These are phyloP conservation scores for Phrynosoma blainvillii DNA, from an alignment of 2,113 vertebrate species.

Conservation along the genomic window DNA sequence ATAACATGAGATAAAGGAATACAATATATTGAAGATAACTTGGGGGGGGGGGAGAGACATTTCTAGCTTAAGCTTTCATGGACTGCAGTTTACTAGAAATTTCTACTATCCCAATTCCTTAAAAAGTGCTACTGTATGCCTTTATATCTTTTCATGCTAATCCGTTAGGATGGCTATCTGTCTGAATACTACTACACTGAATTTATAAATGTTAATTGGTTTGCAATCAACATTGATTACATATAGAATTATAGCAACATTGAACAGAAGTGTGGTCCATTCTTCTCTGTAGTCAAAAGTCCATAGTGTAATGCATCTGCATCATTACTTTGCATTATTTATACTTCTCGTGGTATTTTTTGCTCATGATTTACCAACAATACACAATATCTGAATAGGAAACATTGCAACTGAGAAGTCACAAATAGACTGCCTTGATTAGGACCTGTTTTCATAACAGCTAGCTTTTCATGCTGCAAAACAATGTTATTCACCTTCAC, in stretches of 20 bases:
- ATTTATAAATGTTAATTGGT: background rate
- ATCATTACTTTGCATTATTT: background rate
- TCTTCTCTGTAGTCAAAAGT: background rate
- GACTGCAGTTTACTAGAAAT: no score
- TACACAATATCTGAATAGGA: constrained; percentile 56
- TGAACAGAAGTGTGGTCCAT: background rate
- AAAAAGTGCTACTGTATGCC: no score
- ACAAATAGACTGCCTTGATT: constrained; percentile 48
- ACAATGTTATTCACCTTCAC: constrained; percentile 32
- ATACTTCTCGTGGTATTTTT: background rate
- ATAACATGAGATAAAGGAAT: background rate
- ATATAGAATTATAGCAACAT: background rate
- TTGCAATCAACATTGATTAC: background rate
- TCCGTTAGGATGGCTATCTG: no score
- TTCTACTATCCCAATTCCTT: no score
- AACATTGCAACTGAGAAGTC: constrained; percentile 54
- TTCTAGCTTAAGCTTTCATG: no score
- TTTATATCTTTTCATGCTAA: background rate
- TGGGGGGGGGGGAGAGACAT: no score
- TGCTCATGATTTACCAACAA: constrained; percentile 46
- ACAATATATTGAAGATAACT: no score
- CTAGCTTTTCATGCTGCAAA: constrained; percentile 50
- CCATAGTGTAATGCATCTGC: background rate
- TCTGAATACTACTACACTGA: background rate
- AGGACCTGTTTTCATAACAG: constrained; percentile 48